phyloP scores from a whole-genome alignment of 1,140 invertebrate genomes.

The Lycorma delicatula region DNA sequence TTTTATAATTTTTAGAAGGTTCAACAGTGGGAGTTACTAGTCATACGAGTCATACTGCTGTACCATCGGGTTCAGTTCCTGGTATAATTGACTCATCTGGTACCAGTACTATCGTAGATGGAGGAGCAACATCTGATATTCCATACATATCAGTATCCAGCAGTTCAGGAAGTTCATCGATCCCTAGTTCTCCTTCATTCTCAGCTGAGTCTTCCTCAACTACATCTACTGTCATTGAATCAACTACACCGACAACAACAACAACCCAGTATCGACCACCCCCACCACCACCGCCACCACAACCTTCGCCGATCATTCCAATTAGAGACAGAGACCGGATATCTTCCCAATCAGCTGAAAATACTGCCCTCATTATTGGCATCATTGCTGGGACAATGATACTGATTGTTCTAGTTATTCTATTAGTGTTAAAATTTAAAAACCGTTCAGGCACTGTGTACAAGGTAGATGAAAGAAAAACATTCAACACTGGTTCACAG shows the following conservation, averaged over 20 bases:
- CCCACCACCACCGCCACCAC: constrained; percentile 17
- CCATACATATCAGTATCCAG: neutral
- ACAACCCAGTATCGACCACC: constrained; percentile 19
- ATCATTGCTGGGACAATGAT: constrained; percentile 87
- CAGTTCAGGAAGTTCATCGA: constrained; percentile 14
- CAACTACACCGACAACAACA: constrained; percentile 22
- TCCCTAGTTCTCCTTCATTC: neutral
- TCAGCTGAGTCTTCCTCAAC: neutral
- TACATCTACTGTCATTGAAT: neutral
- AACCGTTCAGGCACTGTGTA: constrained; percentile 77
- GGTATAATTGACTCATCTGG: no score
- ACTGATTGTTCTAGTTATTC: constrained; percentile 80
- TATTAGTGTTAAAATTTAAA: constrained; percentile 83
- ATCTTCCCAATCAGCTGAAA: constrained; percentile 60
- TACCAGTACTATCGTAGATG: neutral
- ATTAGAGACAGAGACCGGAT: constrained; percentile 48
- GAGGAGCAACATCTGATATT: neutral
- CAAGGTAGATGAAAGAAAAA: constrained; percentile 82
- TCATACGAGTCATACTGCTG: constrained; percentile 9
- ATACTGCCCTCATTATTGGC: constrained; percentile 69
- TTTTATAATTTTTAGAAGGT: neutral
- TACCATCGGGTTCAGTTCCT: neutral
- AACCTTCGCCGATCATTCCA: constrained; percentile 12
- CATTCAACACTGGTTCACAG: constrained; percentile 51
- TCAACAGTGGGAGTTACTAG: neutral